These are phyloP conservation scores for Hesperia comma DNA, from an alignment of 2,888 invertebrate genomes.

Conservation along the genomic window DNA sequence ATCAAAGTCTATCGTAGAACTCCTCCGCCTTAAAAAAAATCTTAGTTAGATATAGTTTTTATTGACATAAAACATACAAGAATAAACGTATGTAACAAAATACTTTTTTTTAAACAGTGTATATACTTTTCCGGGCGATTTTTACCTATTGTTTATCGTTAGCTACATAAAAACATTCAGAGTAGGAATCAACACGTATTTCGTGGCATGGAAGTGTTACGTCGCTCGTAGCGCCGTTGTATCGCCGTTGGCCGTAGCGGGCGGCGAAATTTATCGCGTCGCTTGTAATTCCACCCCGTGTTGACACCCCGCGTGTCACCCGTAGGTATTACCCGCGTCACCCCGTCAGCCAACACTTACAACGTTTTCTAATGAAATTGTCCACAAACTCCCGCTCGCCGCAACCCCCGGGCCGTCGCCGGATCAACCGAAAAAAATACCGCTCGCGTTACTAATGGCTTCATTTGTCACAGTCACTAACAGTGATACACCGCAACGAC, in stretches of 20 bases:
- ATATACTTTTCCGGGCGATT: too few relatives aligned
- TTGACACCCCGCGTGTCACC: conserved; percentile 61
- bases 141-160: too few relatives aligned
- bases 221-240: conserved; percentile 53
- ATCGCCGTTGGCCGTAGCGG: conserved; percentile 72
- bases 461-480: conserved; percentile 84
- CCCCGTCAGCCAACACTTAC: conserved; percentile 79
- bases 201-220: conserved; percentile 45
- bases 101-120: too few relatives aligned
- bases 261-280: conserved; percentile 81
- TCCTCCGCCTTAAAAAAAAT: too few relatives aligned
- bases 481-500: conserved; percentile 83
- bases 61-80: too few relatives aligned
- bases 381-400: conserved; percentile 79
- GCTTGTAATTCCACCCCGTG: conserved; percentile 76
- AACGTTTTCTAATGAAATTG: conserved; percentile 84
- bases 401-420: conserved; percentile 74
- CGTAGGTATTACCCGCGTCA: conserved; percentile 56
- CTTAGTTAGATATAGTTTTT: too few relatives aligned
- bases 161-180: conserved; percentile 53
- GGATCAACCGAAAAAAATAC: conserved; percentile 83
- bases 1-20: neutral
- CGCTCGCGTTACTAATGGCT: conserved; percentile 84
- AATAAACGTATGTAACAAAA: too few relatives aligned
- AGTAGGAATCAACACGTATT: conserved; percentile 71